Evolutionary conservation across 2,113 vertebrate species (phyloP).

Genomic region (Plecturocebus donacophilus): DNA sequence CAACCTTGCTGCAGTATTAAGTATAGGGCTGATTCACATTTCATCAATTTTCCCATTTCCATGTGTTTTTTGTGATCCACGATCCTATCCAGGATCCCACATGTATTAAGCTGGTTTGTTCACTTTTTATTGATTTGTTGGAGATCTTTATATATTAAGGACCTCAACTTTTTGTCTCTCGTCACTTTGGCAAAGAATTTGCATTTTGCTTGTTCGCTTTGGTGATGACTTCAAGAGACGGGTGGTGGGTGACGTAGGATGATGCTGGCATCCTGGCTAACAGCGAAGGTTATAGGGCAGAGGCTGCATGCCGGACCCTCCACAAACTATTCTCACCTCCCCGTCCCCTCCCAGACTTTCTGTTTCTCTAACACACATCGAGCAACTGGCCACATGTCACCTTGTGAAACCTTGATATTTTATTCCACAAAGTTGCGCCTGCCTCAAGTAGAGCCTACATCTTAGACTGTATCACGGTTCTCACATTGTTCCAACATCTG

Average conservation of each 20-base stretch:
- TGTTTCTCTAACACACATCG: not conserved
- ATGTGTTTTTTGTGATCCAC: not conserved
- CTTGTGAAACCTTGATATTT: not conserved
- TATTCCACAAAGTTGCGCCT: rapidly evolving
- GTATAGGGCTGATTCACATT: not conserved
- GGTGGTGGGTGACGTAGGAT: not conserved
- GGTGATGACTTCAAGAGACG: not conserved
- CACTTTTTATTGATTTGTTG: not conserved
- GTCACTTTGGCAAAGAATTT: not conserved
- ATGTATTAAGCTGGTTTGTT: not conserved
- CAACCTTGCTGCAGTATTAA: too few species aligned
- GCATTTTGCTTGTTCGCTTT: not conserved
- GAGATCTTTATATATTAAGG: conserved; percentile 3
- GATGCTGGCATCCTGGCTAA: rapidly evolving
- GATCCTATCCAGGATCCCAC: too few species aligned
- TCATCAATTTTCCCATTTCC: not conserved
- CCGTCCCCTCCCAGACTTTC: not conserved
- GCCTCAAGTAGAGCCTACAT: rapidly evolving
- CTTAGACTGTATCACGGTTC: not conserved
- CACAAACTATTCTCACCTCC: not conserved
- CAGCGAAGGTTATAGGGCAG: not conserved
- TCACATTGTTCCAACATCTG: not conserved
- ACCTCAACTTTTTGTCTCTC: not conserved
- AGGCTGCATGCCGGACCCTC: not conserved
- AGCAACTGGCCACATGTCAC: not conserved